Evolutionary conservation across 2,113 vertebrate genomes (phyloP).

Genomic region (Epinephelus cyanopodus): DNA sequence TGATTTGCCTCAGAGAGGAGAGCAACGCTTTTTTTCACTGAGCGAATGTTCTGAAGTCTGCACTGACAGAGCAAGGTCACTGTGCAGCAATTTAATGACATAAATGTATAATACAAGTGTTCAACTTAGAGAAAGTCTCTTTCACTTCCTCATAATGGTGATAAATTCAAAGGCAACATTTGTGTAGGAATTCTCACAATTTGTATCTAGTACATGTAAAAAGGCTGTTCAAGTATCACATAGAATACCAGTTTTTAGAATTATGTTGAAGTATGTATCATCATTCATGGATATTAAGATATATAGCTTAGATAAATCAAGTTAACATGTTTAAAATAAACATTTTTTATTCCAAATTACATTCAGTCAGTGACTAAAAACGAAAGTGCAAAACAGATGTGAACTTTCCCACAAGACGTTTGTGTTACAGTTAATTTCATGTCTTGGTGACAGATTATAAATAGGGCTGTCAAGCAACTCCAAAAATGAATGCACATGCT

Average conservation of each 20-base stretch:
- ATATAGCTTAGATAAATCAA: background rate
- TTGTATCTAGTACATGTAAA: background rate
- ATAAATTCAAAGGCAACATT: background rate
- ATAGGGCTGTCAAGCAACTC: too few species aligned
- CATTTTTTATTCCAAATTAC: too few species aligned
- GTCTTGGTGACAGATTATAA: too few species aligned
- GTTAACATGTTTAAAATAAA: background rate
- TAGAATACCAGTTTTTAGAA: background rate
- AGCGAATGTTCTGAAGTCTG: slow-evolving; percentile 23
- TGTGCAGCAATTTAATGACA: background rate
- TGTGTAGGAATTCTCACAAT: background rate
- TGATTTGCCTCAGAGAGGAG: slow-evolving; percentile 32
- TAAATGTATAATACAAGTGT: too few species aligned
- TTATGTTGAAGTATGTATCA: background rate
- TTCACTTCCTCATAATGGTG: background rate
- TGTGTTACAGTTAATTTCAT: too few species aligned
- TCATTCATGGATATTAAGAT: background rate
- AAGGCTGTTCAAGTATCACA: background rate
- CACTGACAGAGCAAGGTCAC: slow-evolving; percentile 46
- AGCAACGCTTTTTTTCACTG: background rate
- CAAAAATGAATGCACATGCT: too few species aligned
- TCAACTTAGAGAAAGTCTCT: background rate
- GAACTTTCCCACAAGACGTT: too few species aligned
- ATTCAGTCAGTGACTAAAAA: too few species aligned
- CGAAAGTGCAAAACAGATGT: too few species aligned